Base-by-base conservation (phyloP, 2,113 vertebrate species). In the Bubo scandiacus region DNA sequence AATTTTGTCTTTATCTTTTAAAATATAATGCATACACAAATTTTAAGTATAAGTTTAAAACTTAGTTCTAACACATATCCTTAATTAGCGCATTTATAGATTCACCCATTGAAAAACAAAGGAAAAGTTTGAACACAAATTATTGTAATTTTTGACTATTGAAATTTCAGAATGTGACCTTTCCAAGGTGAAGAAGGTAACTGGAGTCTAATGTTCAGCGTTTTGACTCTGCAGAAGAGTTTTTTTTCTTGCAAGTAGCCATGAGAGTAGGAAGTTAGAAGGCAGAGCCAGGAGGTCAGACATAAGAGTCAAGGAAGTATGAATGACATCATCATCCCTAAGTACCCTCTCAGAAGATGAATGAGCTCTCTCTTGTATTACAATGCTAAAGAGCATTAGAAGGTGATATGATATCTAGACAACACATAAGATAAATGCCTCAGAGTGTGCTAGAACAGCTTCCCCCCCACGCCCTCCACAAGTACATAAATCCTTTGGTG, bases 341-440 rank as follows among this genome's bases (percentile, higher is more conserved):
- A 98, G 97, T 93, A 95, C 62, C 78, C 94, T 88, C 87, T 96
- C 61, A 32, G 93, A 98, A 95, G 93, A 84, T 97, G 95, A 98
- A 97, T 95, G 97, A 90, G 94, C 93, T 86, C 98, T 97, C 97
- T 97, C 96, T 97, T 97, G 97, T 98, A 97, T 88, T 97, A 94
- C 96, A 95, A 96, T 97, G 97, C 97, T 98, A 98, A 98, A 98
- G 98, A 98, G 96, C 97, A 98, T 98, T 98, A 98, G 97, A 97
- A 97, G 98, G 88, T 96, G 97, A 98, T 98, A 97, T 98, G 96
- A 97, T 97, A 97, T 91, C 87, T 94, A 95, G 97, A 97, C 97
- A 98, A 97, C 97, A 94, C 96, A 96, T 97, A 96, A 97, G 95
- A 98, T 94, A 94, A 94, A 97, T 97, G 94, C 90, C 84, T 96